phyloP scores from a whole-genome alignment of 2,797 vertebrate genomes.

The Erpetoichthys calabaricus region DNA sequence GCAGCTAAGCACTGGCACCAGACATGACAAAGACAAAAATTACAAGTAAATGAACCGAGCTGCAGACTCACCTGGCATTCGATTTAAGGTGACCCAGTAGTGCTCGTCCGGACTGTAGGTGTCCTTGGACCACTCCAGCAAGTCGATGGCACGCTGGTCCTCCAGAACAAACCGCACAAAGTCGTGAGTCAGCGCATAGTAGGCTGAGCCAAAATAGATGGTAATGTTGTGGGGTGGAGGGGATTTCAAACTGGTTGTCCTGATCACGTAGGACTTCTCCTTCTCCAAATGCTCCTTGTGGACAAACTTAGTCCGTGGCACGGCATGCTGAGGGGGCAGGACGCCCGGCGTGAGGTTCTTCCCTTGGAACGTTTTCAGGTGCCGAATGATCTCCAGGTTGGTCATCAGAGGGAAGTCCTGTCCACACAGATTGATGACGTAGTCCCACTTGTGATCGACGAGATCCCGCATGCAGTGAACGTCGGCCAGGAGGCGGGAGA shows the following conservation, averaged over 20 bases:
- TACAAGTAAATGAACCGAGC: not conserved
- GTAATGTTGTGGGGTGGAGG: constrained; percentile 26
- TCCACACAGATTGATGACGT: constrained; percentile 31
- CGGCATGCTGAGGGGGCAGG: constrained; percentile 12
- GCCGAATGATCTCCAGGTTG: constrained; percentile 30
- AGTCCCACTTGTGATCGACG: constrained; percentile 20
- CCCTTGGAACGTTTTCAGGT: constrained; percentile 29
- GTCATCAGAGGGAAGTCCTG: constrained; percentile 46
- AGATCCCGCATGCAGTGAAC: constrained; percentile 35
- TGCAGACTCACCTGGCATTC: constrained; percentile 32
- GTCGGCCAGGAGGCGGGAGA: constrained; percentile 30
- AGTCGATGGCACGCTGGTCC: constrained; percentile 23
- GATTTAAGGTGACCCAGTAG: constrained; percentile 42
- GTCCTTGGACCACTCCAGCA: constrained; percentile 35
- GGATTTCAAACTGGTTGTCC: constrained; percentile 7
- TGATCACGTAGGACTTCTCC: constrained; percentile 14
- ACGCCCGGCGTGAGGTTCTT: constrained; percentile 34
- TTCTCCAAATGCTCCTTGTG: constrained; percentile 21
- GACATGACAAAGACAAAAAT: too few species aligned
- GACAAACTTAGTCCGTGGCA: constrained; percentile 23
- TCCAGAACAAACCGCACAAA: constrained; percentile 26
- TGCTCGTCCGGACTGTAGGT: constrained; percentile 41
- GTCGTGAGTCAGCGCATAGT: constrained; percentile 20
- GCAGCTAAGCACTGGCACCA: not conserved
- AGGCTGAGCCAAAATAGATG: constrained; percentile 32